phyloP scores from a whole-genome alignment of 2,797 vertebrate genomes.

The Threskiornis aethiopicus region DNA sequence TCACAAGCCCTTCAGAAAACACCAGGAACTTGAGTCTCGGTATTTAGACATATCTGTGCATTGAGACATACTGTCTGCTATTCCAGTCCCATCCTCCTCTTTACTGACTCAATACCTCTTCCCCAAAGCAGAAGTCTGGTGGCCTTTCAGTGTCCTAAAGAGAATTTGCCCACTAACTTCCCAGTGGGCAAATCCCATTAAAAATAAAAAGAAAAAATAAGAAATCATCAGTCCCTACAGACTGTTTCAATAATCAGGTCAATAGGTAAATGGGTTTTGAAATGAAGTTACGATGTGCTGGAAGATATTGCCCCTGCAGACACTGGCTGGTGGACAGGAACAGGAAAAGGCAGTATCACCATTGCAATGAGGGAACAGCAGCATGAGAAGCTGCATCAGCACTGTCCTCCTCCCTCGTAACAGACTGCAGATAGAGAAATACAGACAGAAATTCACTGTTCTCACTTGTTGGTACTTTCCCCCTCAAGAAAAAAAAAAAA shows the following conservation, averaged over 20 bases:
- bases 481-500: neutral
- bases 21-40: neutral
- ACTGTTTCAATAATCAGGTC: neutral
- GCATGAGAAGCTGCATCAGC: accelerated
- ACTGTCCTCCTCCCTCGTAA: neutral
- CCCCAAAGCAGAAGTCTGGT: neutral
- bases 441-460: neutral
- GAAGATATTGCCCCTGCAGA: neutral
- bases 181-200: neutral
- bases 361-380: accelerated
- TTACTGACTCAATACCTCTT: neutral
- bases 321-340: neutral
- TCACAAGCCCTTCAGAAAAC: neutral
- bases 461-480: neutral
- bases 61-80: neutral
- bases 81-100: neutral
- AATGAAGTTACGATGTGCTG: neutral
- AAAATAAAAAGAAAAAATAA: neutral
- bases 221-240: accelerated
- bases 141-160: neutral
- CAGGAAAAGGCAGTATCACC: neutral
- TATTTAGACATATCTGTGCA: neutral
- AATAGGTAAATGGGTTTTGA: neutral
- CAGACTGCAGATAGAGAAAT: neutral
- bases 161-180: neutral